A percentile compares a stretch with the other conserved stretches of the same genome.
Evolutionary conservation across 2,113 vertebrate species (phyloP).

Genomic region (Oreochromis tanganicae): DNA sequence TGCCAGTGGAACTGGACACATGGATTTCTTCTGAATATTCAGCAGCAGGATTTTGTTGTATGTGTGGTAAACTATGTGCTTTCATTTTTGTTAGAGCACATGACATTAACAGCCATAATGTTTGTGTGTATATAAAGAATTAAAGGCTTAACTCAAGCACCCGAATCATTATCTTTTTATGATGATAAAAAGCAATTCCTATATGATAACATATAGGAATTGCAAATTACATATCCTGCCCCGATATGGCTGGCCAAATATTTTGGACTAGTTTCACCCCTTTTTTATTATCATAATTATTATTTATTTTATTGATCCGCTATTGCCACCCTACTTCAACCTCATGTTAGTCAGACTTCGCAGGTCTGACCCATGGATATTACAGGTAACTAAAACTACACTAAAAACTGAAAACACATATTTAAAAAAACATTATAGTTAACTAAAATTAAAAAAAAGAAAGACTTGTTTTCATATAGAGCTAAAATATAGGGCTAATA

Average conservation of each 20-base stretch:
- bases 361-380: not conserved
- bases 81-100: not conserved
- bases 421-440: not conserved
- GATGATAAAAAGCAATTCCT: not conserved
- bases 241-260: not conserved
- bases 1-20: not conserved
- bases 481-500: not conserved
- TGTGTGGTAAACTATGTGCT: not conserved
- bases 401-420: not conserved
- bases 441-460: not conserved
- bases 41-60: not conserved
- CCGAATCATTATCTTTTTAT: not conserved
- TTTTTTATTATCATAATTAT: not conserved
- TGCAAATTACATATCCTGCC: not conserved
- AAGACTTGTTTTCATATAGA: not conserved
- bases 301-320: not conserved
- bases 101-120: not conserved
- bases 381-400: not conserved
- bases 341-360: not conserved
- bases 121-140: not conserved
- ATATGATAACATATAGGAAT: not conserved
- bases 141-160: not conserved
- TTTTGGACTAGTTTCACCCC: not conserved
- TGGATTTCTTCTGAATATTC: not conserved
- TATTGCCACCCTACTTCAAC: not conserved